These are phyloP conservation scores for Pteruthius melanotis DNA, from an alignment of 2,113 vertebrate genomes.

Conservation along the genomic window DNA sequence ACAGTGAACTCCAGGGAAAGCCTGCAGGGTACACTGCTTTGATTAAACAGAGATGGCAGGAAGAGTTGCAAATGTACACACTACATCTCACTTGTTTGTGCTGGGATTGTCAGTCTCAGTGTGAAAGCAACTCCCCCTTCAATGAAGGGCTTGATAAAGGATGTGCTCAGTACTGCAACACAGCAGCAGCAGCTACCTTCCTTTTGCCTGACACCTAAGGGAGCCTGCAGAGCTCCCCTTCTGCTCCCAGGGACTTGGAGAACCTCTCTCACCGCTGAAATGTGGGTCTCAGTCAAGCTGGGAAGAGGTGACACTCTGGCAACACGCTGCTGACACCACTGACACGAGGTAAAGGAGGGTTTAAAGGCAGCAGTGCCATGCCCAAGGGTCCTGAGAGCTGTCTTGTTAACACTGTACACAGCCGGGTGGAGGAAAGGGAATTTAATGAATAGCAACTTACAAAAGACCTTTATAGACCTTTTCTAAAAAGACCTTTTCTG, in stretches of 20 bases:
- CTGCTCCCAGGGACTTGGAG: not conserved
- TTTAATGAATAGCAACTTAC: not conserved
- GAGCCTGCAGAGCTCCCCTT: not conserved
- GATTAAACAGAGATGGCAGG: not conserved
- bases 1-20: not conserved
- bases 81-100: not conserved
- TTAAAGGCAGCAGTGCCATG: not conserved
- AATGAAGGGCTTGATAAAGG: not conserved
- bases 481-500: not conserved
- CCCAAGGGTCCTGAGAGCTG: not conserved
- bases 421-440: not conserved
- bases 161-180: not conserved
- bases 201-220: not conserved
- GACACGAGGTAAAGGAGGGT: not conserved
- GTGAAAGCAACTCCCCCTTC: not conserved
- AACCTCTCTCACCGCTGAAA: not conserved
- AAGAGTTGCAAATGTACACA: not conserved
- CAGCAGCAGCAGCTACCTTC: not conserved
- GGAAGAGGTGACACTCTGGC: not conserved
- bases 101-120: not conserved
- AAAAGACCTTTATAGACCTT: constrained; percentile 3
- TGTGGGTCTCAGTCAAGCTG: not conserved
- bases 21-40: not conserved
- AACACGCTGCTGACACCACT: not conserved
- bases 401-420: not conserved